Evolutionary conservation across 1,140 invertebrate species (phyloP), one percentile per base, ranked within the genome.

Genomic region (Octopus bimaculoides): DNA sequence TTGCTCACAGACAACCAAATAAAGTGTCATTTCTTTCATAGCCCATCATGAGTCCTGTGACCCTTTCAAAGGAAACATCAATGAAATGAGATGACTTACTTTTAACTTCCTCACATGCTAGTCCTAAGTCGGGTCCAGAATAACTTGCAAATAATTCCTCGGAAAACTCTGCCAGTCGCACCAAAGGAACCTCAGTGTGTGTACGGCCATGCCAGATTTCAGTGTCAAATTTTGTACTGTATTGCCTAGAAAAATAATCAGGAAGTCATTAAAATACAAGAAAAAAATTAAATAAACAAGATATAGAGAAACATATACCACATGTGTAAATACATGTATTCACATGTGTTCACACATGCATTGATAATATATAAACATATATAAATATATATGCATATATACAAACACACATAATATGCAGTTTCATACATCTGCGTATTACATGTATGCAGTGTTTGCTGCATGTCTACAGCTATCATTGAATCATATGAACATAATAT

Each of bases 81-180:
- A 41, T 41, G 26, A 41, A 41, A 41, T 3, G 3, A 41, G 26
- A 14, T 17, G 52, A 80, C 56, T 82, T 79, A 80, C 81, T 82
- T 56, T 79, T 53, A 26, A 77, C 77, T 78, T 79, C 71, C 17
- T 79, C 77, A 74, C 78, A 85, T n/a, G 83, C 82, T 52, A 88
- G 80, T 9, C 87, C 87, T 61, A 80, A 81, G 75, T 88, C 87
- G 20, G 87, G 87, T 71, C 87, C 87, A 12, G 87, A 84, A 73
- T 88, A 88, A 56, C 87, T 87, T 12, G 85, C 84, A 77, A 86
- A 84, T 8, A 88, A 78, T 52, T 87, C 86, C 73, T 85, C 83
- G 61, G 81, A 80, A 10, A 88, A 79, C 10, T 82, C 55, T 76
- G 81, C 84, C 75, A 88, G 77, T 54, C 85, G 84, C 6, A 86